phyloP scores from a whole-genome alignment of 92 coral and sea anemone genomes.

The Phymanthus crucifer region DNA sequence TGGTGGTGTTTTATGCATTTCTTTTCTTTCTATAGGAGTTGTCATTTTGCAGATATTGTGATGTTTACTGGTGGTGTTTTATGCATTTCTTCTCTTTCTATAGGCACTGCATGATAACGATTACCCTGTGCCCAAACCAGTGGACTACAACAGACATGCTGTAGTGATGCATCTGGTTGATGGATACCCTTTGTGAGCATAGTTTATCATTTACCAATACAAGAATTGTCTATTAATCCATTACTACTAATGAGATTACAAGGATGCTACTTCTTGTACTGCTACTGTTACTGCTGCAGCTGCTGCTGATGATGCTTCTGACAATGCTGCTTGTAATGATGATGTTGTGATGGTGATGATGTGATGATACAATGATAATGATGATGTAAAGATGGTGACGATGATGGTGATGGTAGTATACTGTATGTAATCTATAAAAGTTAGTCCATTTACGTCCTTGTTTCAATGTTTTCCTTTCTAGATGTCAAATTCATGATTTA shows the following conservation, averaged over 20 bases:
- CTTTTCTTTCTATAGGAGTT: conserved; percentile 50
- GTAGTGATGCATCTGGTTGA: conserved; percentile 94
- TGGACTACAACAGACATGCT: conserved; percentile 92
- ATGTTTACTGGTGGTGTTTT: too few relatives aligned
- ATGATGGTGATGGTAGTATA: too few relatives aligned
- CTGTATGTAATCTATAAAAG: too few relatives aligned
- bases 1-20: too few relatives aligned
- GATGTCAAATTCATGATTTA: conserved; percentile 87
- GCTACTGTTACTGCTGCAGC: background rate
- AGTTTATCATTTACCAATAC: background rate
- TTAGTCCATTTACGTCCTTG: too few relatives aligned
- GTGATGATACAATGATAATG: background rate
- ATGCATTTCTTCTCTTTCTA: background rate
- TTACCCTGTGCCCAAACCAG: conserved; percentile 91
- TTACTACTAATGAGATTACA: background rate
- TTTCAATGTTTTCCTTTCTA: conserved; percentile 3
- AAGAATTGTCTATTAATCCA: background rate
- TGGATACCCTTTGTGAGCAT: conserved; percentile 88
- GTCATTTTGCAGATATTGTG: too few relatives aligned
- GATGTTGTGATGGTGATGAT: too few relatives aligned
- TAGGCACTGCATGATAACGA: conserved; percentile 92
- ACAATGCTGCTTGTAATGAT: background rate
- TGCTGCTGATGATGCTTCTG: background rate
- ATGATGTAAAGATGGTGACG: background rate
- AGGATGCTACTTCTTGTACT: background rate